Evolutionary conservation across 2,888 invertebrate species (phyloP).

Genomic region (Ormyrus rosae): DNA sequence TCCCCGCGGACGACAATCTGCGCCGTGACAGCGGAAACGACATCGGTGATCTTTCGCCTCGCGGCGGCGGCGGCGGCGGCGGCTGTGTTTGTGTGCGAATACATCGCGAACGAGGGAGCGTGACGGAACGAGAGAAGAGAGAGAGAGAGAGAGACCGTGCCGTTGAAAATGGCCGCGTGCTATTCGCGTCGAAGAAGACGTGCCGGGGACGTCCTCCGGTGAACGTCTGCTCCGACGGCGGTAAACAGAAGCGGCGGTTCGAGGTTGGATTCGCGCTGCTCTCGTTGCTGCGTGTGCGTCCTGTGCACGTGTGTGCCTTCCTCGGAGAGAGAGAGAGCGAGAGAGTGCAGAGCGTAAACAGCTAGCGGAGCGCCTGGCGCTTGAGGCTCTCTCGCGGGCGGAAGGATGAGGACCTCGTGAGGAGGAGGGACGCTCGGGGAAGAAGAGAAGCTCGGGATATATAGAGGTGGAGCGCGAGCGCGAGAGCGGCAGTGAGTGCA

Average conservation of each 20-base stretch:
- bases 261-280: neutral
- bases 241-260: neutral
- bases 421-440: neutral
- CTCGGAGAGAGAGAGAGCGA: too few species aligned
- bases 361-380: neutral
- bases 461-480: slow-evolving; percentile 2
- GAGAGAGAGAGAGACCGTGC: slow-evolving; percentile 37
- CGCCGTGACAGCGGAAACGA: too few species aligned
- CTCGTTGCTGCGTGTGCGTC: too few species aligned
- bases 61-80: too few species aligned
- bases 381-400: too few species aligned
- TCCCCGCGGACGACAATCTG: too few species aligned
- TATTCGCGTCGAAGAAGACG: slow-evolving; percentile 40
- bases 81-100: too few species aligned
- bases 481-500: neutral
- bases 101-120: neutral
- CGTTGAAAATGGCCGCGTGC: slow-evolving; percentile 64
- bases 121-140: neutral
- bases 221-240: slow-evolving; percentile 25
- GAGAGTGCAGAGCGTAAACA: too few species aligned
- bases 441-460: too few species aligned
- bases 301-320: too few species aligned
- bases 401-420: too few species aligned
- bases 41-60: too few species aligned
- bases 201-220: slow-evolving; percentile 48